Evolutionary conservation across 2,888 invertebrate genomes (phyloP), one percentile per base, ranked within the genome.

Genomic region (Lycaena phlaeas): DNA sequence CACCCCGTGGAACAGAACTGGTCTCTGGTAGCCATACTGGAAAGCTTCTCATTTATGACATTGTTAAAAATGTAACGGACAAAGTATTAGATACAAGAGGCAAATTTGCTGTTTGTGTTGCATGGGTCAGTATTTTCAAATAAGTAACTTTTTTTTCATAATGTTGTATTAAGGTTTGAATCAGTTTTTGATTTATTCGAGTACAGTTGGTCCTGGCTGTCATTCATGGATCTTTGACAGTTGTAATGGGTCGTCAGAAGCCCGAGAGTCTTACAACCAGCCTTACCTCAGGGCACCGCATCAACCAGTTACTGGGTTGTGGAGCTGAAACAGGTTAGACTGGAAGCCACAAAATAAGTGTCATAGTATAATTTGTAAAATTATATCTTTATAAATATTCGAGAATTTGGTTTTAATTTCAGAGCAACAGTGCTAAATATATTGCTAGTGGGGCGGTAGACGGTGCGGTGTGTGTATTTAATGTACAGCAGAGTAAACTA

Each of bases 361-460:
- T n/a, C n/a, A n/a, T n/a, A n/a, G n/a, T n/a, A n/a, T n/a, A n/a
- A n/a, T n/a, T n/a, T n/a, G n/a, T n/a, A n/a, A n/a, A n/a, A n/a
- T n/a, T n/a, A n/a, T n/a, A n/a, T n/a, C n/a, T n/a, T n/a, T n/a
- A n/a, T n/a, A n/a, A n/a, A n/a, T n/a, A n/a, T n/a, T n/a, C n/a
- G n/a, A n/a, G n/a, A n/a, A n/a, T n/a, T 11, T 14, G 17, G 5
- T 6, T 12, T 15, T 30, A 15, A 15, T 49, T 46, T 15, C 62
- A 97, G 95, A 97, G 97, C 79, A 93, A 93, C 0, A 93, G 97
- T 86, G 95, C 95, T 4, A 93, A 93, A 75, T 93, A 93, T 62
- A 92, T 97, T 54, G 97, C 97, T 0, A 93, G 94, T 59, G 98
- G 97, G 6, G 93, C 97, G 1, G 93, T 94, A 40, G 96, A 97